Percentiles rank a stretch among this genome's conserved stretches.
phyloP scores from a whole-genome alignment of 2,113 vertebrate genomes.

The Phrynosoma platyrhinos region DNA sequence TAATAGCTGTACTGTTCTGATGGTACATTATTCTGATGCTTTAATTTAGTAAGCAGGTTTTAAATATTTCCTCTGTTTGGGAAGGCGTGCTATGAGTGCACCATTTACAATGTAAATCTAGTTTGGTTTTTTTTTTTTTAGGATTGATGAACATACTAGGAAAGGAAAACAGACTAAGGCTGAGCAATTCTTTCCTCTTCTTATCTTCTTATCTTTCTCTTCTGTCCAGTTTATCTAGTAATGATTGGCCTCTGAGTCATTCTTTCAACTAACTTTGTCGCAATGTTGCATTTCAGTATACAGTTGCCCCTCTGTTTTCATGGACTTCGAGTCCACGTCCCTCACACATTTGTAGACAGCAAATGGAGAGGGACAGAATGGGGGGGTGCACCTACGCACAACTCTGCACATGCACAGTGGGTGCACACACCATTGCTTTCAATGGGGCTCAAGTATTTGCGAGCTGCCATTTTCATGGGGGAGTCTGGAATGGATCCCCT shows the following conservation, averaged over 20 bases:
- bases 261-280: neutral
- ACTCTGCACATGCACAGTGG: too few species aligned
- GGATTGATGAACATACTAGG: neutral
- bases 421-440: too few species aligned
- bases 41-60: neutral
- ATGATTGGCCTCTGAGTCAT: neutral
- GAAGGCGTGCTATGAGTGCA: neutral
- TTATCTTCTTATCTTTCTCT: neutral
- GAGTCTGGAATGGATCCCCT: too few species aligned
- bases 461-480: too few species aligned
- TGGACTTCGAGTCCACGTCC: too few species aligned
- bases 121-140: neutral
- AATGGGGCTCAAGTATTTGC: too few species aligned
- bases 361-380: too few species aligned
- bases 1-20: neutral
- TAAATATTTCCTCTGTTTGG: neutral
- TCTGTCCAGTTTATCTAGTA: neutral
- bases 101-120: neutral
- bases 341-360: too few species aligned
- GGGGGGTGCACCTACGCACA: too few species aligned
- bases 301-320: too few species aligned
- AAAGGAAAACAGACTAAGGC: neutral
- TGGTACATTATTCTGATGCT: neutral
- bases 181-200: neutral
- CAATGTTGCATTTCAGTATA: neutral